phyloP scores from a whole-genome alignment of 2,113 vertebrate species.

The Propithecus coquereli region DNA sequence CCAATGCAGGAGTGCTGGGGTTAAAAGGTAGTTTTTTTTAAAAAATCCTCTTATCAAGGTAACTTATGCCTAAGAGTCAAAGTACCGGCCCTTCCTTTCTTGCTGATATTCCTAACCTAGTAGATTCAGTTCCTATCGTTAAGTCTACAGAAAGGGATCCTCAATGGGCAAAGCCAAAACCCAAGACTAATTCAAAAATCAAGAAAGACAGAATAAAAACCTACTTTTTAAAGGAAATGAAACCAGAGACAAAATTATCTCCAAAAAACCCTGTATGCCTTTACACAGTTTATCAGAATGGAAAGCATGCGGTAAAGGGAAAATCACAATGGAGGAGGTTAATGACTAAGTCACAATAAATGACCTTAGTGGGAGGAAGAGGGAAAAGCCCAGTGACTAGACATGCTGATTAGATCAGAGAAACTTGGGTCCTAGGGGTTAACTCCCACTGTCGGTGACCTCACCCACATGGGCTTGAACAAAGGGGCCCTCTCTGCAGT shows the following conservation, averaged over 20 bases:
- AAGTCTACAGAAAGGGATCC: constrained; percentile 1
- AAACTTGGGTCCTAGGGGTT: not conserved
- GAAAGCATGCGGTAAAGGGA: not conserved
- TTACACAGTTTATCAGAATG: not conserved
- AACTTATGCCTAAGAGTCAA: not conserved
- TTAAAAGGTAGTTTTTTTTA: not conserved
- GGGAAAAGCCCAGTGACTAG: constrained; percentile 32
- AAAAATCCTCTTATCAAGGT: not conserved
- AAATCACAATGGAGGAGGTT: not conserved
- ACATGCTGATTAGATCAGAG: not conserved
- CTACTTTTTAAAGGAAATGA: constrained; percentile 77
- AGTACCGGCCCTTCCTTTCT: not conserved
- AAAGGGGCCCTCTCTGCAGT: not conserved
- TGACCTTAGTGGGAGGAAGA: not conserved
- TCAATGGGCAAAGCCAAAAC: constrained; percentile 37
- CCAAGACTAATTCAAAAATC: not conserved
- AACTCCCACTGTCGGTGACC: not conserved
- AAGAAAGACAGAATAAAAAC: not conserved
- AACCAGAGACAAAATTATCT: constrained; percentile 61
- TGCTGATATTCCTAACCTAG: not conserved
- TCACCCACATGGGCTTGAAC: not conserved
- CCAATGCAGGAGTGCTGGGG: constrained; percentile 47
- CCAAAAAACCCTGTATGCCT: not conserved
- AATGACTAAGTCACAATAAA: not conserved
- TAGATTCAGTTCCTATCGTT: not conserved